Evolutionary conservation across 2,888 invertebrate genomes (phyloP).

Genomic region (Noctua pronuba): DNA sequence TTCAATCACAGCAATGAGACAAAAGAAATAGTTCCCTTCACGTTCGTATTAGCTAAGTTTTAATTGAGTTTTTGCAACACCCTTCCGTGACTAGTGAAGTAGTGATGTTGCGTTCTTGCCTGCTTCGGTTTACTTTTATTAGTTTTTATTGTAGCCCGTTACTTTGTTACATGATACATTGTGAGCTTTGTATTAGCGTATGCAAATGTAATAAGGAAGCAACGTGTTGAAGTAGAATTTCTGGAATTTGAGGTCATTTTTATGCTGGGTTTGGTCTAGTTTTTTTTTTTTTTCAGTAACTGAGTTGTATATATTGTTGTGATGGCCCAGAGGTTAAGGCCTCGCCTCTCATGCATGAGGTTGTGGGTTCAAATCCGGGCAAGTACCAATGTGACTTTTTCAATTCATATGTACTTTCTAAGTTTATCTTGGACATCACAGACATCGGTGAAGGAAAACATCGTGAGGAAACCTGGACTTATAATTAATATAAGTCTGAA

Average conservation of each 20-base stretch:
- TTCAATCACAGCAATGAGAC: conserved; percentile 69
- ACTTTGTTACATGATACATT: conserved; percentile 57
- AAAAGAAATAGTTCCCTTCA: conserved; percentile 67
- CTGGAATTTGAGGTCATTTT: conserved; percentile 7
- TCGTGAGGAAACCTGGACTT: too few relatives aligned
- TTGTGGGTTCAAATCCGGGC: too few relatives aligned
- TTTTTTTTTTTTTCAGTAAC: conserved; percentile 12
- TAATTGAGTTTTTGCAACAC: conserved; percentile 83
- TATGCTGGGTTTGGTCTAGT: neutral
- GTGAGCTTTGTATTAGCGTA: conserved; percentile 49
- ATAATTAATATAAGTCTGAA: too few relatives aligned
- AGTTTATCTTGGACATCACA: too few relatives aligned
- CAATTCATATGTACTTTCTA: too few relatives aligned
- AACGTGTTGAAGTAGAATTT: conserved; percentile 39
- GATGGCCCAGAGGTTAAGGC: too few relatives aligned
- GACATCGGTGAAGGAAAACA: too few relatives aligned
- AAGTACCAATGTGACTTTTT: too few relatives aligned
- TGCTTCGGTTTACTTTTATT: conserved; percentile 64
- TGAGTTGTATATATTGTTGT: too few relatives aligned
- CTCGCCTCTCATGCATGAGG: too few relatives aligned
- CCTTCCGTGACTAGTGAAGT: conserved; percentile 71
- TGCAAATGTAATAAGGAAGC: conserved; percentile 58
- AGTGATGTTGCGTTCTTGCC: conserved; percentile 63
- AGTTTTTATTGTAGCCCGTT: conserved; percentile 58
- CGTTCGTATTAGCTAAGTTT: conserved; percentile 81